Evolutionary conservation across 1,140 invertebrate species (phyloP).

Genomic region (Conopomorpha cramerella): DNA sequence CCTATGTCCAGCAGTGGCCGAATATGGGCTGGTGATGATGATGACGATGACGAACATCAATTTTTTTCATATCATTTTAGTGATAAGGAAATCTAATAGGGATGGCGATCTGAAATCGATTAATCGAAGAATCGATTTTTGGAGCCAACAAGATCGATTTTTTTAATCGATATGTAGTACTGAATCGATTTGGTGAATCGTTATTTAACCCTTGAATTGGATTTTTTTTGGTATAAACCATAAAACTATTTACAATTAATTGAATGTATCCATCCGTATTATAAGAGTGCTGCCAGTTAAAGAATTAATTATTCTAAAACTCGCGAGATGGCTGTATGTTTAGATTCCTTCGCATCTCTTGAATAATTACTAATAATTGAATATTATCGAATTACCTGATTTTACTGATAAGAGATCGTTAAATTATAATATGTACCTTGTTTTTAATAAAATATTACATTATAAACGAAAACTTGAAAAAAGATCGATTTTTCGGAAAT

Average conservation of each 20-base stretch:
- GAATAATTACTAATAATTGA: neutral
- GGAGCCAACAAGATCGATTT: neutral
- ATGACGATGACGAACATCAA: too few species aligned
- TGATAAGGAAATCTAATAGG: too few species aligned
- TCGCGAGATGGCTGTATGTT: too few species aligned
- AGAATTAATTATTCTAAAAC: neutral
- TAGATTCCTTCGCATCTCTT: neutral
- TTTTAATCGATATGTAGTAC: neutral
- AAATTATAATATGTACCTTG: neutral
- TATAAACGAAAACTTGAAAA: neutral
- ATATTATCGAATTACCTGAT: neutral
- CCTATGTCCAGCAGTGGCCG: too few species aligned
- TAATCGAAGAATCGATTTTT: neutral
- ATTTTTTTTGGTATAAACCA: slow-evolving; percentile 1
- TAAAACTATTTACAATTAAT: too few species aligned
- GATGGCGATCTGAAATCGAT: too few species aligned
- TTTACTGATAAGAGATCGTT: neutral
- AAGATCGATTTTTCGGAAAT: neutral
- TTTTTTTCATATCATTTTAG: too few species aligned
- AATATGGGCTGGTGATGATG: too few species aligned
- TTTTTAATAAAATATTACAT: slow-evolving; percentile 1
- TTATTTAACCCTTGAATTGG: too few species aligned
- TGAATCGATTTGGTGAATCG: too few species aligned
- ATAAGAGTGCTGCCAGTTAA: neutral
- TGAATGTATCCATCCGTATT: neutral